Percentiles rank a stretch among this genome's conserved stretches.
Conservation (phyloP, 2,797 vertebrate species). For the Myotis planiceps region DNA sequence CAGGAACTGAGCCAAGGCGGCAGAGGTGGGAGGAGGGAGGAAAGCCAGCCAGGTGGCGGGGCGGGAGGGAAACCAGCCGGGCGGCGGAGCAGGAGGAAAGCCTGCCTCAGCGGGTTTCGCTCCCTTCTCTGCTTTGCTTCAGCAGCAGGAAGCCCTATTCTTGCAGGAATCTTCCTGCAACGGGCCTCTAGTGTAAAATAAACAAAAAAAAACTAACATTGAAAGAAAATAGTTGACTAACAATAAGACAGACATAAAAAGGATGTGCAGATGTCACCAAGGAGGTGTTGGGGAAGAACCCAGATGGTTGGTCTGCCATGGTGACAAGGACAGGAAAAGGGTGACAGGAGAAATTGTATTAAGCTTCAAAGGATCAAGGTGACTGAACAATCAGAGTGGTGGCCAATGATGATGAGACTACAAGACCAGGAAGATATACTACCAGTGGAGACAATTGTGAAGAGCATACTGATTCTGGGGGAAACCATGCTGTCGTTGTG, state of each 20-base stretch:
- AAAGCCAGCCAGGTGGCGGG: too few species aligned
- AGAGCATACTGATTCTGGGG: background rate
- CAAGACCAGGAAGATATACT: background rate
- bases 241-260: background rate
- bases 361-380: background rate
- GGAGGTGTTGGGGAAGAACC: background rate
- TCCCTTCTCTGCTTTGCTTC: too few species aligned
- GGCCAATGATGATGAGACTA: background rate
- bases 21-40: too few species aligned
- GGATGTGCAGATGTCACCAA: background rate
- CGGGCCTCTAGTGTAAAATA: background rate
- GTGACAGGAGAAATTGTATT: background rate
- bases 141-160: too few species aligned
- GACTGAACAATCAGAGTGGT: background rate
- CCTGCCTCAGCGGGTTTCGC: too few species aligned
- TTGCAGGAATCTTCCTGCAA: too few species aligned
- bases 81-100: too few species aligned
- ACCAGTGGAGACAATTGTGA: background rate
- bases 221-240: background rate
- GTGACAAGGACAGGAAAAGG: background rate
- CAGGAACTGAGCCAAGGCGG: too few species aligned
- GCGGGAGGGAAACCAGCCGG: too few species aligned
- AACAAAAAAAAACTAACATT: background rate
- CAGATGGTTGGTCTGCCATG: background rate
- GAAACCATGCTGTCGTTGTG: background rate